Conservation (phyloP, 2,797 vertebrate species). For the Xiphorhynchus erythropygius region DNA sequence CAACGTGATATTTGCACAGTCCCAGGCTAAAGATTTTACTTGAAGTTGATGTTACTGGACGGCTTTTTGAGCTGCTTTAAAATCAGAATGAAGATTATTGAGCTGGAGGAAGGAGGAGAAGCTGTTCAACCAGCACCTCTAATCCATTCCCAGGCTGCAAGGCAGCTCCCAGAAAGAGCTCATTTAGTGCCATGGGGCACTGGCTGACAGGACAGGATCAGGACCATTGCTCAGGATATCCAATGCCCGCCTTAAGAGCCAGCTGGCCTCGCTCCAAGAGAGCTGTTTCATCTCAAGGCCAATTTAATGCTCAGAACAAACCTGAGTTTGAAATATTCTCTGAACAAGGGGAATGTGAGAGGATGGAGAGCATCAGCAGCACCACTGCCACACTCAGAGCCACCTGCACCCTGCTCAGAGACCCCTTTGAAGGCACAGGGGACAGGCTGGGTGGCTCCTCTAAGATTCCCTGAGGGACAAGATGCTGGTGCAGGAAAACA, state of each 20-base stretch:
- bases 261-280: slow-evolving; percentile 33
- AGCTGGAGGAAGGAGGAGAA: not conserved
- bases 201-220: slow-evolving; percentile 11
- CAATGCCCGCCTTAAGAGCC: not conserved
- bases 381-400: not conserved
- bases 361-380: not conserved
- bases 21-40: not conserved
- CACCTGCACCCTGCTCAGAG: not conserved
- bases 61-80: not conserved
- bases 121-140: not conserved
- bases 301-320: slow-evolving; percentile 20
- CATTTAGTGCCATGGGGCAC: not conserved
- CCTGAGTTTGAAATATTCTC: not conserved
- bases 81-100: not conserved
- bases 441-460: not conserved
- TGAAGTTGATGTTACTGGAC: not conserved
- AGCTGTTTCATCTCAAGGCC: slow-evolving; percentile 44
- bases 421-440: not conserved
- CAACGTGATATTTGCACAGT: not conserved
- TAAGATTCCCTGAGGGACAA: not conserved
- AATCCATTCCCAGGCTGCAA: not conserved
- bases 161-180: not conserved
- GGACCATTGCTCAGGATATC: not conserved
- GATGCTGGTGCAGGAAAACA: not conserved
- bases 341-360: not conserved